These are phyloP conservation scores for Phalanger gymnotis DNA, from an alignment of 2,797 vertebrate species.

Conservation along the genomic window DNA sequence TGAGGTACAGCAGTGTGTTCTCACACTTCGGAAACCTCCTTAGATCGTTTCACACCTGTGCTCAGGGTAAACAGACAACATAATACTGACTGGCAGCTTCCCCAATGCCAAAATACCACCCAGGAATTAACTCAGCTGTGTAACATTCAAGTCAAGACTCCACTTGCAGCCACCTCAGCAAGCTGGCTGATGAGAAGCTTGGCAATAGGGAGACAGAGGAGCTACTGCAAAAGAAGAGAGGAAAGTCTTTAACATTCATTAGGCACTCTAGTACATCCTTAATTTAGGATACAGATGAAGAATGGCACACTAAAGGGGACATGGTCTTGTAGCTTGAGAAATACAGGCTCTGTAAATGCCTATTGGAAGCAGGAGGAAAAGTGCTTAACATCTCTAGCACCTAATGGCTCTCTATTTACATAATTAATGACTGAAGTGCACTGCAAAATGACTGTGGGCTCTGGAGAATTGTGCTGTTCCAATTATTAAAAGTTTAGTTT, in stretches of 20 bases:
- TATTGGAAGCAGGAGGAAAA: not conserved
- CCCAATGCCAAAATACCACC: conserved; percentile 43
- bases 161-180: not conserved
- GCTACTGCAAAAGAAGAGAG: rapidly evolving
- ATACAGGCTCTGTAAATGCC: not conserved
- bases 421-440: not conserved
- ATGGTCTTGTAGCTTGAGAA: not conserved
- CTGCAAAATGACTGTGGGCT: not conserved
- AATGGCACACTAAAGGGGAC: not conserved
- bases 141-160: conserved; percentile 40
- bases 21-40: not conserved
- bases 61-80: not conserved
- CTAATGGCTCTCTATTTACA: not conserved
- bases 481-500: not conserved
- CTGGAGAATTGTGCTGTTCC: not conserved
- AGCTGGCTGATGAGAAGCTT: not conserved
- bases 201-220: not conserved
- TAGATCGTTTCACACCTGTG: not conserved
- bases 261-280: not conserved
- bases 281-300: conserved; percentile 7
- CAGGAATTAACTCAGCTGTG: conserved; percentile 53
- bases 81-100: conserved; percentile 51
- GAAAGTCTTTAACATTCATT: not conserved
- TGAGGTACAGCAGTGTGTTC: not conserved
- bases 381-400: not conserved